A percentile compares a stretch with the other conserved stretches of the same genome.
Conservation (phyloP, 2,797 vertebrate species). For the Psittacula derbiana region DNA sequence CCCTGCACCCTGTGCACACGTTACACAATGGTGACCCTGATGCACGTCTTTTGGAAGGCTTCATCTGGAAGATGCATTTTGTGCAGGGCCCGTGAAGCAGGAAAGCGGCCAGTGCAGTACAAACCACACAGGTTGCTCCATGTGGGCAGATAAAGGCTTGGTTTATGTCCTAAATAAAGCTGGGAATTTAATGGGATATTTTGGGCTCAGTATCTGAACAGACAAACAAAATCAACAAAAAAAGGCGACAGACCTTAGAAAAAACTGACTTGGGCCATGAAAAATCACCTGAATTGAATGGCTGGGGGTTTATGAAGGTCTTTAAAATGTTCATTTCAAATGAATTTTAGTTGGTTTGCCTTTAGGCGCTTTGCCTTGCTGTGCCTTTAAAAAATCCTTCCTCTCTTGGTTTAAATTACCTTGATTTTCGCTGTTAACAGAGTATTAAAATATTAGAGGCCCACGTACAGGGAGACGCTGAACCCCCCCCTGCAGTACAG, state of each 20-base stretch:
- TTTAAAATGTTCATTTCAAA: background rate
- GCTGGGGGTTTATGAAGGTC: background rate
- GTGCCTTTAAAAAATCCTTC: background rate
- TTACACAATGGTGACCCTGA: fast-evolving
- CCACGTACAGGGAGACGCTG: fast-evolving
- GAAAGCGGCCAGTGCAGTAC: background rate
- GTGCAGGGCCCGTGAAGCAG: background rate
- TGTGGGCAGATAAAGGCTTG: background rate
- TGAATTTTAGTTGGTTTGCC: background rate
- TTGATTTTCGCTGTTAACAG: background rate
- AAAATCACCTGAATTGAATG: background rate
- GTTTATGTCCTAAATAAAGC: background rate
- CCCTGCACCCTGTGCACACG: fast-evolving
- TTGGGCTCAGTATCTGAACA: background rate
- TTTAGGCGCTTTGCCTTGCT: background rate
- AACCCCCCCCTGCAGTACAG: background rate
- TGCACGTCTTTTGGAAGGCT: background rate
- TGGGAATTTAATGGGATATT: background rate
- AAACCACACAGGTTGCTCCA: background rate
- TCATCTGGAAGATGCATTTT: background rate
- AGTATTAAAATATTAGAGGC: background rate
- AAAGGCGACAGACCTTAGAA: background rate
- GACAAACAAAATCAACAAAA: background rate
- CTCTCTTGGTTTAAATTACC: background rate
- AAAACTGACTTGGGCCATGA: background rate